Evolutionary conservation across 1,140 invertebrate species (phyloP).

Genomic region (Melanaphis sacchari): DNA sequence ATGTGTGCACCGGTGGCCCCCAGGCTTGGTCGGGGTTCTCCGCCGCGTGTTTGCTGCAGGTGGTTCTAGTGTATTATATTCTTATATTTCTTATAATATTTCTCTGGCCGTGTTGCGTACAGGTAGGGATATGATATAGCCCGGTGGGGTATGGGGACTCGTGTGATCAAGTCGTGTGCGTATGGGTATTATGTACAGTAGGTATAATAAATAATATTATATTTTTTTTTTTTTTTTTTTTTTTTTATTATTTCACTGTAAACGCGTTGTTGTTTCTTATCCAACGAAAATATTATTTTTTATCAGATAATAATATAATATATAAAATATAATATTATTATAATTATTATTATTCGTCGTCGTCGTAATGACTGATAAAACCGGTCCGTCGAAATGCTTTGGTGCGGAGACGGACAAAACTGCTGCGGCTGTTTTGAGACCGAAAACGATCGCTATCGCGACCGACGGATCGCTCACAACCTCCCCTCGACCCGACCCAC

Average conservation of each 20-base stretch:
- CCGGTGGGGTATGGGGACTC: not conserved
- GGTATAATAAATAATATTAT: slow-evolving; percentile 7
- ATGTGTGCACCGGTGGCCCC: not conserved
- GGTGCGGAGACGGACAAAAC: not conserved
- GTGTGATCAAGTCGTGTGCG: slow-evolving; percentile 1
- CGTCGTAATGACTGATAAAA: not conserved
- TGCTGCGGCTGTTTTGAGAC: not conserved
- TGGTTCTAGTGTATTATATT: slow-evolving; percentile 37
- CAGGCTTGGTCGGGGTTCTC: slow-evolving; percentile 45
- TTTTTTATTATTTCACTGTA: too few species aligned
- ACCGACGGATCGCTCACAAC: not conserved
- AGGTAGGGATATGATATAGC: not conserved
- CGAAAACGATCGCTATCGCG: slow-evolving; percentile 23
- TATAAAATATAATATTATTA: not conserved
- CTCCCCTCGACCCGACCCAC: not conserved
- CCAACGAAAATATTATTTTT: not conserved
- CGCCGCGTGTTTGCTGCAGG: slow-evolving; percentile 29
- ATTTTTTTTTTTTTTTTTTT: not conserved
- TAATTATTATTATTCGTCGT: slow-evolving; percentile 21
- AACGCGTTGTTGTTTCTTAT: not conserved
- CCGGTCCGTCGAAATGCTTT: not conserved
- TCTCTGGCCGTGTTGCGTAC: not conserved
- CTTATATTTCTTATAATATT: slow-evolving; percentile 15
- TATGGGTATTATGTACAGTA: not conserved
- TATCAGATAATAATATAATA: slow-evolving; percentile 21